phyloP scores from a whole-genome alignment of 92 coral and sea anemone genomes.

The Isaurus tuberculatus region DNA sequence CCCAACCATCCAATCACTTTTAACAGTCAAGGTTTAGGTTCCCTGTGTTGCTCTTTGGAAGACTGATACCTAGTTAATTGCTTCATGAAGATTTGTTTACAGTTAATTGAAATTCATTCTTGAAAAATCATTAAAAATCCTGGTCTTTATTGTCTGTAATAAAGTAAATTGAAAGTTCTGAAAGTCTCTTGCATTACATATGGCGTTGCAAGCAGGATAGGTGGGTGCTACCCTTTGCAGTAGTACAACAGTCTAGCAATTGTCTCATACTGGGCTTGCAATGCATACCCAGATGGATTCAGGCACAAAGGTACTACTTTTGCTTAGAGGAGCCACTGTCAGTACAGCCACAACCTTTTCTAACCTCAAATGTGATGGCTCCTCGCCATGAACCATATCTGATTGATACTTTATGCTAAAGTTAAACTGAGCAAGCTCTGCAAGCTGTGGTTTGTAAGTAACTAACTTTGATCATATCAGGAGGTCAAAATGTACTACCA shows the following conservation, averaged over 20 bases:
- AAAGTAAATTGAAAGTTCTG: too few relatives aligned
- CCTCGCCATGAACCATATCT: conserved; percentile 55
- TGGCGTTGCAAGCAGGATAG: conserved; percentile 32
- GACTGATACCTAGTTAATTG: too few relatives aligned
- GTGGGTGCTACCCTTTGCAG: conserved; percentile 57
- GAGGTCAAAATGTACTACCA: conserved; percentile 69
- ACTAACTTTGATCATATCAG: conserved; percentile 62
- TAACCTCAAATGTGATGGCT: conserved; percentile 44
- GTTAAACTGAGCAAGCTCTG: conserved; percentile 67
- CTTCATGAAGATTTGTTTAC: too few relatives aligned
- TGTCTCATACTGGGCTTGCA: conserved; percentile 47
- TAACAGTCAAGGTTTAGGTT: too few relatives aligned
- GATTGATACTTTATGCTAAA: conserved; percentile 63
- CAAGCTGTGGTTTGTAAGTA: conserved; percentile 71
- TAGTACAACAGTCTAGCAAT: conserved; percentile 60
- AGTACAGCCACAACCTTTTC: conserved; percentile 42
- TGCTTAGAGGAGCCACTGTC: not conserved
- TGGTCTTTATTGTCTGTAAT: too few relatives aligned
- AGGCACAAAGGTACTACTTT: conserved; percentile 42
- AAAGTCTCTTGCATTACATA: too few relatives aligned
- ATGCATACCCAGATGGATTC: conserved; percentile 32
- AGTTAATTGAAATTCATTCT: too few relatives aligned
- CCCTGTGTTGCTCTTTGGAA: too few relatives aligned
- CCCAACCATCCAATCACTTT: too few relatives aligned
- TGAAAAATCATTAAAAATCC: not conserved